Evolutionary conservation across 2,113 vertebrate species (phyloP), one percentile per base, ranked within the genome.

Genomic region (Thamnophis sirtalis): DNA sequence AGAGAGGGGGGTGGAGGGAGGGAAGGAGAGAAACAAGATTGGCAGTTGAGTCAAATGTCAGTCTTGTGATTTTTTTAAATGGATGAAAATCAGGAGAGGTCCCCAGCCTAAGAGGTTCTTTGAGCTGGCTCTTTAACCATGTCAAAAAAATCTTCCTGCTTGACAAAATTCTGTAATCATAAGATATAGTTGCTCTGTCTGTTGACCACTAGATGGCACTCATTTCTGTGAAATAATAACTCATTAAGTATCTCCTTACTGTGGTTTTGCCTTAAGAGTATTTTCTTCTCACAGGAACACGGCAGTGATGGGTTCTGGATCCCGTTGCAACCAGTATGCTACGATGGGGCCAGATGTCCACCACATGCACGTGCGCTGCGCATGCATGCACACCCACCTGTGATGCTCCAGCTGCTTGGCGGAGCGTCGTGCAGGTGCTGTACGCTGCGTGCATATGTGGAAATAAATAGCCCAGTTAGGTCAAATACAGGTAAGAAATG

Each of bases 171-270:
- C 50, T 43, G 21, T 3, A 68, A 22, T 63, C n/a, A 38, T 26
- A 28, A 7, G 19, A 33, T 9, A 3, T 87, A 15, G 38, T 28
- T n/a, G 84, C 56, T 80, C 38, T 26, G 50, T 24, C 24, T 43
- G 9, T 91, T 33, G 13, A 56, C 63, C 92, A 91, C 53, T 24
- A 88, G 92, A 88, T 60, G 92, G 89, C 92, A 84, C 28, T 48
- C 86, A 0, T 2, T 21, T 21, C 49, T 84, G 15, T 87, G 28
- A 51, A n/a, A 88, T 51, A 24, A 4, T 21, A 48, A 88, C 28
- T 80, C 3, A 68, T 68, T 33, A 80, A 80, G 33, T 80, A 38
- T 80, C 43, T 38, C 73, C 33, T 43, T 38, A 21, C 68, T 38
- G 6, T 8, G 33, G 33, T 38, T 43, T 80, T 80, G 33, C 17